Conservation (phyloP, 2,888 invertebrate genomes). For the Drosophila paramelanica region DNA sequence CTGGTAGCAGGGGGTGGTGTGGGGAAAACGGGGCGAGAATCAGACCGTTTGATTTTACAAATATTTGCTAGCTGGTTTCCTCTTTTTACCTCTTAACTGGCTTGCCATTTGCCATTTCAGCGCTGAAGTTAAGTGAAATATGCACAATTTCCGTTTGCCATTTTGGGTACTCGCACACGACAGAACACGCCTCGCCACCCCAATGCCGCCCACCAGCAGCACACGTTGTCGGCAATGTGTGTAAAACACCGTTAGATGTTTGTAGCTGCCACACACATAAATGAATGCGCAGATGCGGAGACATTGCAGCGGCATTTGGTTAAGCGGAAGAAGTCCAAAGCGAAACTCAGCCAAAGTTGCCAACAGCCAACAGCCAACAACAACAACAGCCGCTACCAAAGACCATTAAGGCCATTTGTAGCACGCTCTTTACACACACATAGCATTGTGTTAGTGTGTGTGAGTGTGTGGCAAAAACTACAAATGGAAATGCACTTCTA, state of each 20-base stretch:
- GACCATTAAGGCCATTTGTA: conserved; percentile 54
- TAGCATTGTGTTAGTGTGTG: conserved; percentile 10
- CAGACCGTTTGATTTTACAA: conserved; percentile 73
- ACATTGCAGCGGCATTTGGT: conserved; percentile 47
- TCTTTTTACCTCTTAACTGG: conserved; percentile 31
- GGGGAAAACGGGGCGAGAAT: conserved; percentile 15
- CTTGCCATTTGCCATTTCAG: conserved; percentile 68
- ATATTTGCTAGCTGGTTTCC: conserved; percentile 61
- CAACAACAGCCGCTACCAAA: conserved; percentile 28
- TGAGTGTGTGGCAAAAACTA: conserved; percentile 23
- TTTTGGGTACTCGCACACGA: conserved; percentile 32
- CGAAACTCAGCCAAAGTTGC: conserved; percentile 44
- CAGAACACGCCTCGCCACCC: too few relatives aligned
- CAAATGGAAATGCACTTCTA: conserved; percentile 67
- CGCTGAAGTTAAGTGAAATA: conserved; percentile 75
- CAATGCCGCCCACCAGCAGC: too few relatives aligned
- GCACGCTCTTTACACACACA: background rate
- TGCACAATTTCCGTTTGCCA: conserved; percentile 77
- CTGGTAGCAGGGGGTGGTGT: background rate
- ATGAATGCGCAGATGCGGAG: conserved; percentile 12
- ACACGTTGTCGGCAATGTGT: conserved; percentile 25
- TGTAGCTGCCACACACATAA: conserved; percentile 30
- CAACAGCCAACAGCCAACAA: conserved; percentile 16
- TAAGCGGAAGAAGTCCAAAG: conserved; percentile 40
- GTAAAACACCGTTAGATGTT: conserved; percentile 59